Evolutionary conservation across 2,113 vertebrate species (phyloP), one percentile per base, ranked within the genome.

Genomic region (Anhinga rufa): DNA sequence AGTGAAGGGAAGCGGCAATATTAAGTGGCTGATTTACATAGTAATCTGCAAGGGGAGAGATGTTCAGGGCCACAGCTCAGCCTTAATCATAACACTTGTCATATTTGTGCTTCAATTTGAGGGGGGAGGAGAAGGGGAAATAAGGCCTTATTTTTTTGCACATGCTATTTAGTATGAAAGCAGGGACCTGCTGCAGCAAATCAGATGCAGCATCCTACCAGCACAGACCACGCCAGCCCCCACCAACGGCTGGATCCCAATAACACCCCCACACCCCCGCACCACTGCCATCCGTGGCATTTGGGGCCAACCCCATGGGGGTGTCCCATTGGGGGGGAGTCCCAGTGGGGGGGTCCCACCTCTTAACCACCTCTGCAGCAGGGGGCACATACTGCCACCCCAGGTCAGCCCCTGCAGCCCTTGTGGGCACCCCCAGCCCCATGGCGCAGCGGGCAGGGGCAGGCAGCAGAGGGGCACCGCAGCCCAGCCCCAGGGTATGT

Each of bases 11-110:
- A 49, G 80, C 40, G 4, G 85, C 14, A 19, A 6, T 49, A 71
- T 68, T 32, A 62, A 95, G 71, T 51, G 81, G 58, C 84, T 94
- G 81, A 89, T 86, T 94, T 93, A 32, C 84, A 68, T 57, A 12
- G 64, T 28, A 78, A 93, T 76, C 81, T 68, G 88, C 88, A 19
- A 29, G 44, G 86, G 84, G 83, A 79, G 66, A 75, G 86, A n/a
- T 10, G 68, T 12, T 13, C 12, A 14, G 70, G 81, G 86, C 70
- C 11, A 3, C 40, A 10, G 66, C 81, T 88, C 90, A 92, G 76
- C 86, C 90, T 34, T 76, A 68, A 88, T 72, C 86, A 51, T 9
- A 38, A 55, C 93, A 46, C 72, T 93, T 87, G 77, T 92, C 95
- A 60, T 52, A 64, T 80, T 18, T 79, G 62, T 58, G 88, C 77